Percentiles rank a stretch among this genome's conserved stretches.
These are phyloP conservation scores for Ciona savignyi DNA, from an alignment of 23 tunicate species.

Conservation along the genomic window DNA sequence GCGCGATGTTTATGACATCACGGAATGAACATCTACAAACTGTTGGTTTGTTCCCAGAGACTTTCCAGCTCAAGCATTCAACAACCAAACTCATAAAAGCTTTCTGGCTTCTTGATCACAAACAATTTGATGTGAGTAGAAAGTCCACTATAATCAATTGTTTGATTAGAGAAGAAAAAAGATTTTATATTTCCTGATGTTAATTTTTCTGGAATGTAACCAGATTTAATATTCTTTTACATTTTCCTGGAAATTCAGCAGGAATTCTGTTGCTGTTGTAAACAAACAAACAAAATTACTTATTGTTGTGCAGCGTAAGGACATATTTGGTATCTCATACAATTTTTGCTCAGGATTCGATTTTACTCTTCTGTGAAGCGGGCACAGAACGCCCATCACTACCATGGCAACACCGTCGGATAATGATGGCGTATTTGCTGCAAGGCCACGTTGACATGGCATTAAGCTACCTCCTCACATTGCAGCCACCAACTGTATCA, in stretches of 20 bases:
- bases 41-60: conserved; percentile 42
- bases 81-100: conserved; percentile 61
- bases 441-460: conserved; percentile 63
- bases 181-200: too few relatives aligned
- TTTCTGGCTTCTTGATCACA: conserved; percentile 92
- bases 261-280: too few relatives aligned
- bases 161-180: too few relatives aligned
- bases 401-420: conserved; percentile 73
- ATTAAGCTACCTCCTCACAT: conserved; percentile 40
- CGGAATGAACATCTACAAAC: conserved; percentile 21
- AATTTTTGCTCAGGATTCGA: background rate
- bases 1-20: background rate
- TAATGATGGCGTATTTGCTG: conserved; percentile 40
- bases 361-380: conserved; percentile 34
- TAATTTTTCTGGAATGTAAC: too few relatives aligned
- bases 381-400: conserved; percentile 29
- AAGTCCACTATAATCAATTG: too few relatives aligned
- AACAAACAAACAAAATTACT: too few relatives aligned
- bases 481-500: conserved; percentile 18
- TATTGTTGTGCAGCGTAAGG: too few relatives aligned
- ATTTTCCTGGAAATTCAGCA: too few relatives aligned
- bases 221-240: too few relatives aligned
- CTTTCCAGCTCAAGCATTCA: conserved; percentile 38
- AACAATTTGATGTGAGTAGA: conserved; percentile 45
- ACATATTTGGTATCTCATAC: too few relatives aligned